These are phyloP conservation scores for Sciurus niger DNA, from an alignment of 2,113 vertebrate genomes.

Conservation along the genomic window DNA sequence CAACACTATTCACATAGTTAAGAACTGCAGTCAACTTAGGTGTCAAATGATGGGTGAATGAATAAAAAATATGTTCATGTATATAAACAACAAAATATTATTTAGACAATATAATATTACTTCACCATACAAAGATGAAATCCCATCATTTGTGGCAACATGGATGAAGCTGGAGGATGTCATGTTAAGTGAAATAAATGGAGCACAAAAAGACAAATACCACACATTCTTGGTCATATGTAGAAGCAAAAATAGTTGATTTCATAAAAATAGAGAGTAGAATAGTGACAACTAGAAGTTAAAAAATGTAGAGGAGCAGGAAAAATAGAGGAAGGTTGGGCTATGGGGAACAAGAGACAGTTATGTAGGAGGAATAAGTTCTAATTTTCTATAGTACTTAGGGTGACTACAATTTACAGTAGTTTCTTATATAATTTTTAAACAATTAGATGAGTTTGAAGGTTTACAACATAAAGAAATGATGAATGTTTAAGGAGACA, in stretches of 20 bases:
- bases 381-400: neutral
- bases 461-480: neutral
- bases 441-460: neutral
- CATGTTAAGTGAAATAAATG: neutral
- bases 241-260: neutral
- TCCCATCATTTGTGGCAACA: neutral
- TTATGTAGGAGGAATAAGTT: neutral
- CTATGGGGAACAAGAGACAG: neutral
- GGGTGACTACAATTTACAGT: neutral
- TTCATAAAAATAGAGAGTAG: neutral
- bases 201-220: neutral
- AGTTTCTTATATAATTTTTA: neutral
- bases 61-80: neutral
- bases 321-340: neutral
- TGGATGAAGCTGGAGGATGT: neutral
- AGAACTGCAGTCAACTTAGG: neutral
- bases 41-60: neutral
- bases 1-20: neutral
- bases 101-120: neutral
- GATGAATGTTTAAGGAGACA: neutral
- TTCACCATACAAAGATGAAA: neutral
- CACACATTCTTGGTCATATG: neutral
- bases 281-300: neutral
- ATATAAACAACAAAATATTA: neutral
- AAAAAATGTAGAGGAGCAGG: neutral